Percentiles rank a stretch among this genome's conserved stretches.
These are phyloP conservation scores for Thereva nobilitata DNA, from an alignment of 2,888 invertebrate genomes.

Conservation along the genomic window DNA sequence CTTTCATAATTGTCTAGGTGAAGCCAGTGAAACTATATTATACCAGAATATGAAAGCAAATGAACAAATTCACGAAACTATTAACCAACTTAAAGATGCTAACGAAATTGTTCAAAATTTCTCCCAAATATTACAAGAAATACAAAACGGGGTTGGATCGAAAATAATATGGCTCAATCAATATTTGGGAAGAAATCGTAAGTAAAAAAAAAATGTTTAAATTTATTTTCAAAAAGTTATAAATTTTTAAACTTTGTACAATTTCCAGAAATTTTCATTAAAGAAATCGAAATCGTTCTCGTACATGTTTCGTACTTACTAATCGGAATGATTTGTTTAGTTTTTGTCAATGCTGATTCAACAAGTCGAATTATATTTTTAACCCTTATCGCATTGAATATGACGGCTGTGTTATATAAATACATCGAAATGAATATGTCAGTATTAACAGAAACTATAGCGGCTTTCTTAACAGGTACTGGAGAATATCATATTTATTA, in stretches of 20 bases:
- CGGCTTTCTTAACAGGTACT: conserved; percentile 29
- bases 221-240: neutral
- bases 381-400: conserved; percentile 12
- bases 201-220: neutral
- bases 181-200: conserved; percentile 35
- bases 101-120: conserved; percentile 60
- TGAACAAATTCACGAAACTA: conserved; percentile 59
- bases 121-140: conserved; percentile 14
- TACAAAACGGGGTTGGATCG: conserved; percentile 24
- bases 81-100: conserved; percentile 61
- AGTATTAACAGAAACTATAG: conserved; percentile 24
- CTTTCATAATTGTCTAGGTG: conserved; percentile 50
- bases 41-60: conserved; percentile 59
- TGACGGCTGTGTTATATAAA: conserved; percentile 27
- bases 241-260: neutral
- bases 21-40: conserved; percentile 17
- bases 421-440: conserved; percentile 28
- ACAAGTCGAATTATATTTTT: conserved; percentile 31
- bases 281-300: conserved; percentile 7
- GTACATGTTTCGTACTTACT: conserved; percentile 36
- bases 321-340: conserved; percentile 39
- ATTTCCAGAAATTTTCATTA: conserved; percentile 28
- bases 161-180: conserved; percentile 27
- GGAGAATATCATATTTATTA: neutral
- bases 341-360: conserved; percentile 37